Percentiles rank a stretch among this genome's conserved stretches.
Conservation (phyloP, 2,888 invertebrate genomes). For the Diarsia rubi region DNA sequence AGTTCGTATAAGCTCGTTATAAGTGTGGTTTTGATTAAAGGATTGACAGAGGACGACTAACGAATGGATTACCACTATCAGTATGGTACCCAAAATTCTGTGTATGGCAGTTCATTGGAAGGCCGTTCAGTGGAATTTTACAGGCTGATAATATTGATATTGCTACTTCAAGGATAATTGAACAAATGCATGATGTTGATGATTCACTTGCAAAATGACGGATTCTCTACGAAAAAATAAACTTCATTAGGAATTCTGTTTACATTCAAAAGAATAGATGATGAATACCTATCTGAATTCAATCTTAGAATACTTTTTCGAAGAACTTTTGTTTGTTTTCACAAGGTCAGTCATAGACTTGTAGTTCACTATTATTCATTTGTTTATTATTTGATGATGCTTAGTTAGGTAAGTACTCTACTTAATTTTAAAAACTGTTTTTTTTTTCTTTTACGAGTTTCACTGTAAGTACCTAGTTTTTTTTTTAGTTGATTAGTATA, state of each 20-base stretch:
- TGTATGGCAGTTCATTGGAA: neutral
- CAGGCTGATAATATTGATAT: slow-evolving; percentile 28
- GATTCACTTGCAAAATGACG: slow-evolving; percentile 14
- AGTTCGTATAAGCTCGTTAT: no score
- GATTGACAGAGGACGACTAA: no score
- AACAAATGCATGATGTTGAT: slow-evolving; percentile 21
- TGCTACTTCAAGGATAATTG: slow-evolving; percentile 25
- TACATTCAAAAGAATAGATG: slow-evolving; percentile 15
- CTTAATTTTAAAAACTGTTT: neutral
- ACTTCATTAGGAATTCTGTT: slow-evolving; percentile 7
- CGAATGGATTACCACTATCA: no score
- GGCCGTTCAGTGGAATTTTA: slow-evolving; percentile 24
- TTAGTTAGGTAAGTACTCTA: neutral
- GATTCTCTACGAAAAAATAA: slow-evolving; percentile 36
- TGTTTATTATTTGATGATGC: slow-evolving; percentile 11
- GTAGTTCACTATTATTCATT: slow-evolving; percentile 10
- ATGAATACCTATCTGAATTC: slow-evolving; percentile 4
- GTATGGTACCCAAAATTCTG: neutral
- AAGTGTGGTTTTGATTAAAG: no score
- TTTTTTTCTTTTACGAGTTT: neutral
- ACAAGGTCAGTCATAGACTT: slow-evolving; percentile 33
- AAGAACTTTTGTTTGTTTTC: slow-evolving; percentile 26
- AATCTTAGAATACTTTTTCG: slow-evolving; percentile 24
- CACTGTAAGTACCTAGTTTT: neutral
- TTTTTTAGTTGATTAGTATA: neutral